These are phyloP conservation scores for Oryzias curvinotus DNA, from an alignment of 2,113 vertebrate genomes.

Conservation along the genomic window DNA sequence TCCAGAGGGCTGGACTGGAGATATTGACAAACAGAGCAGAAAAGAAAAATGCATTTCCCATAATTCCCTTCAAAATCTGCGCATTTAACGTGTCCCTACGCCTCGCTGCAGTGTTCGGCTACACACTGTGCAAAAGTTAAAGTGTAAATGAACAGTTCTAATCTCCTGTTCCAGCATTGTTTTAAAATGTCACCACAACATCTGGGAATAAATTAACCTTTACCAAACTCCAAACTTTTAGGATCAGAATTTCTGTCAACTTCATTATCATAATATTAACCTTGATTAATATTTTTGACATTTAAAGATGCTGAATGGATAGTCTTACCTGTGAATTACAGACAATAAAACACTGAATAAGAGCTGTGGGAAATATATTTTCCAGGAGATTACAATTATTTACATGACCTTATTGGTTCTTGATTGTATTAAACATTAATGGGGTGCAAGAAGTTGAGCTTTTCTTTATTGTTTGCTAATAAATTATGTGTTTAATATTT, in stretches of 20 bases:
- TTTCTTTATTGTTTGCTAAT: too few species aligned
- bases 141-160: slow-evolving; percentile 31
- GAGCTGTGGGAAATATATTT: neutral
- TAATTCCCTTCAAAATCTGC: slow-evolving; percentile 1
- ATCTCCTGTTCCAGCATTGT: slow-evolving; percentile 25
- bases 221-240: slow-evolving; percentile 35
- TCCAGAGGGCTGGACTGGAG: neutral
- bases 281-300: slow-evolving; percentile 57
- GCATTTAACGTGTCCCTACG: neutral
- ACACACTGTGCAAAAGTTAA: slow-evolving; percentile 12
- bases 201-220: slow-evolving; percentile 76
- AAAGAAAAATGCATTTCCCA: slow-evolving; percentile 18
- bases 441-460: too few species aligned
- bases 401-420: too few species aligned
- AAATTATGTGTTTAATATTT: too few species aligned
- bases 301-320: slow-evolving; percentile 33
- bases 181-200: slow-evolving; percentile 71
- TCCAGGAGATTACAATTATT: too few species aligned
- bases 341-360: neutral
- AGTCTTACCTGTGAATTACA: slow-evolving; percentile 12
- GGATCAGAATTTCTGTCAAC: slow-evolving; percentile 34
- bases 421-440: too few species aligned
- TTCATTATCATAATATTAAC: slow-evolving; percentile 49
- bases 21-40: slow-evolving; percentile 2
- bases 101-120: slow-evolving; percentile 1